Percentiles rank a stretch among this genome's conserved stretches.
phyloP scores from a whole-genome alignment of 2,113 vertebrate species.

The Gallinago media region DNA sequence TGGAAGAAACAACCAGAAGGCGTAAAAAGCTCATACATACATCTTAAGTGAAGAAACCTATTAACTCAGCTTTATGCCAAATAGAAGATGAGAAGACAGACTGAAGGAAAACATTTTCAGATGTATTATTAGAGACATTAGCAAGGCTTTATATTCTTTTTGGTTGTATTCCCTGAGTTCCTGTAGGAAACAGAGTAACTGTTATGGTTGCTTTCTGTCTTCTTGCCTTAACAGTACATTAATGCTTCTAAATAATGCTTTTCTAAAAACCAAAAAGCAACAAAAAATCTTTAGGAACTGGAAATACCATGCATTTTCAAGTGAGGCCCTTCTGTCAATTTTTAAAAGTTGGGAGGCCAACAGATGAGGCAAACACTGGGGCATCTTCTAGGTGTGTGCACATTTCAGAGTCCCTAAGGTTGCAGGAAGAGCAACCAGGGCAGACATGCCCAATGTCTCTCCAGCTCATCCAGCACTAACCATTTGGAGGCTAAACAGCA shows the following conservation, averaged over 20 bases:
- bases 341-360: not conserved
- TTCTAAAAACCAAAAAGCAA: not conserved
- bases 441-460: accelerated
- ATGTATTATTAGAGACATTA: not conserved
- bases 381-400: not conserved
- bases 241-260: not conserved
- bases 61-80: not conserved
- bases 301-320: not conserved
- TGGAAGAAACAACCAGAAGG: not conserved
- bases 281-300: not conserved
- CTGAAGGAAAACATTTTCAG: not conserved
- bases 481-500: not conserved
- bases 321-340: not conserved
- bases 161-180: not conserved
- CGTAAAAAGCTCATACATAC: not conserved
- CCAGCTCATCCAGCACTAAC: not conserved
- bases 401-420: accelerated
- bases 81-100: not conserved
- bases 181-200: not conserved
- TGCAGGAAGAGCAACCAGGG: accelerated
- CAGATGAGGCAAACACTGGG: not conserved
- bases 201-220: not conserved
- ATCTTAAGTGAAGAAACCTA: not conserved
- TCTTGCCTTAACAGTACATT: not conserved
- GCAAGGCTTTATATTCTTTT: not conserved